phyloP scores from a whole-genome alignment of 2,888 invertebrate species.

The Andrena dorsata region DNA sequence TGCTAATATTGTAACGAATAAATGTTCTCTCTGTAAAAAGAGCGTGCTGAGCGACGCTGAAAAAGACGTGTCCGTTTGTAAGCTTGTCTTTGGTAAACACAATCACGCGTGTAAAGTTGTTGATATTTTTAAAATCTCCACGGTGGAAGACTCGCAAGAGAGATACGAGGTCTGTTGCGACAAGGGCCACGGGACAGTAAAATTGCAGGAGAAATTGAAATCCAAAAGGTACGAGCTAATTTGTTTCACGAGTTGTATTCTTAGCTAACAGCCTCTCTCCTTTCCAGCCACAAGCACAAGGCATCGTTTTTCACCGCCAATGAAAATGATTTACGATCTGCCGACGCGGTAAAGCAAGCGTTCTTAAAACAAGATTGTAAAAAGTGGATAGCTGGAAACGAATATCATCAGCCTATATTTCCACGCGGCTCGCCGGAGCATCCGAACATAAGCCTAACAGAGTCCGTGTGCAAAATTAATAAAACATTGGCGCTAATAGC shows the following conservation, averaged over 20 bases:
- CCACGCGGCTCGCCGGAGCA: conserved; percentile 77
- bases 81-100: conserved; percentile 60
- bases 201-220: conserved; percentile 47
- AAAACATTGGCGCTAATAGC: conserved; percentile 88
- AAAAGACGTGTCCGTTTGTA: conserved; percentile 68
- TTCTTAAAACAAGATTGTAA: conserved; percentile 76
- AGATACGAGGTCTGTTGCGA: conserved; percentile 74
- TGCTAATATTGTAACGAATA: conserved; percentile 78
- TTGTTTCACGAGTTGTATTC: not conserved
- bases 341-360: conserved; percentile 85
- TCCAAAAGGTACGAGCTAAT: conserved; percentile 55
- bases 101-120: conserved; percentile 74
- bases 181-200: conserved; percentile 28
- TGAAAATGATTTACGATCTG: conserved; percentile 86
- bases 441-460: conserved; percentile 70
- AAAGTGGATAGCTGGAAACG: conserved; percentile 79
- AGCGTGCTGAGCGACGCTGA: conserved; percentile 21
- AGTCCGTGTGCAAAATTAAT: conserved; percentile 85
- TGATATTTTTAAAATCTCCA: conserved; percentile 75
- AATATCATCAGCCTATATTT: conserved; percentile 79
- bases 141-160: conserved; percentile 52
- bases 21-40: conserved; percentile 77
- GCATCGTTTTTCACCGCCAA: conserved; percentile 78
- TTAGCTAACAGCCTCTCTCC: not conserved
- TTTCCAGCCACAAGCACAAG: conserved; percentile 41